phyloP scores from a whole-genome alignment of 1,140 invertebrate species.

The Physella acuta region DNA sequence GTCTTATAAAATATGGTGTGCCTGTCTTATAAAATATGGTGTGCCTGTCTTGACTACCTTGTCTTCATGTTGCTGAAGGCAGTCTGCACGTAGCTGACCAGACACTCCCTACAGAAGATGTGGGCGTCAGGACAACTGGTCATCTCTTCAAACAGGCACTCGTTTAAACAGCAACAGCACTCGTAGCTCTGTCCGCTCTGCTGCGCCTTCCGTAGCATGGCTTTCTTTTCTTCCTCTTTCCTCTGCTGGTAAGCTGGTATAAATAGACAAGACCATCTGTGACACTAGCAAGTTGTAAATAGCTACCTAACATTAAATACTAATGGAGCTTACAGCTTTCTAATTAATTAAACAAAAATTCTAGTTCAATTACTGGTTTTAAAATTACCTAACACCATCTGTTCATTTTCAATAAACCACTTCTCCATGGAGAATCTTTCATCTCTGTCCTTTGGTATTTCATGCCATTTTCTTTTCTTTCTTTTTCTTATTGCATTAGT shows the following conservation, averaged over 20 bases:
- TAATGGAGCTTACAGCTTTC: too few species aligned
- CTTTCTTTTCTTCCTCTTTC: constrained; percentile 30
- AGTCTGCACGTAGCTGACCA: constrained; percentile 61
- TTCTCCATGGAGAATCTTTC: constrained; percentile 60
- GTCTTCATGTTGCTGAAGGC: constrained; percentile 60
- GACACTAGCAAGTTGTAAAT: too few species aligned
- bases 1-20: too few species aligned
- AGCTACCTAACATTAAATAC: too few species aligned
- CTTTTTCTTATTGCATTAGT: too few species aligned
- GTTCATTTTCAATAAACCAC: constrained; percentile 62
- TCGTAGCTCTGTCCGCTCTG: constrained; percentile 52
- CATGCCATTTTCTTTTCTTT: constrained; percentile 10
- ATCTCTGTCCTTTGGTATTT: constrained; percentile 54
- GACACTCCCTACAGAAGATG: constrained; percentile 67
- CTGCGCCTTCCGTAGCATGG: constrained; percentile 49
- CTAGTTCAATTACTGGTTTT: too few species aligned
- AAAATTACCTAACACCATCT: constrained; percentile 58
- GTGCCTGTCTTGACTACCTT: constrained; percentile 7
- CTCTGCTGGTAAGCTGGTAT: constrained; percentile 34
- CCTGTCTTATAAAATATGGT: too few species aligned
- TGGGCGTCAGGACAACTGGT: constrained; percentile 65
- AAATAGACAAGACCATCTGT: too few species aligned
- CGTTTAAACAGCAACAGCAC: constrained; percentile 67
- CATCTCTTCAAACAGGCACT: constrained; percentile 67
- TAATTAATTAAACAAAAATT: too few species aligned